Base-by-base conservation (phyloP, 2,888 invertebrate genomes). In the Pristionchus japonicus region DNA sequence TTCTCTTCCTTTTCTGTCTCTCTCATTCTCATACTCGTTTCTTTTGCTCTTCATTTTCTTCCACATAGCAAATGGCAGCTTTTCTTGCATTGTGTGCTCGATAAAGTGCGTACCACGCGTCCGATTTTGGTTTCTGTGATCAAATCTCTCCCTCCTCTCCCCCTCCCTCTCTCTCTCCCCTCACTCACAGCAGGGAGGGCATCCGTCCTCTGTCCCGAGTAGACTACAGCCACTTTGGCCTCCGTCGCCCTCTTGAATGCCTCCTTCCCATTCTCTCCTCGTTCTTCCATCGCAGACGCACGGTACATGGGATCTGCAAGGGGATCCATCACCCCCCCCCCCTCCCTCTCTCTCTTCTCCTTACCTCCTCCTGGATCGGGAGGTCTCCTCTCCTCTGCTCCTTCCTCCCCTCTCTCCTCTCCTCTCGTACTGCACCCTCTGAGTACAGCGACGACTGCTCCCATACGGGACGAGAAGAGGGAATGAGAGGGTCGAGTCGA, bases 211-310 rank as follows among this genome's bases (percentile, higher is more conserved):
- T 86, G 84, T 23, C 43, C n/a, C 37, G 89, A 77, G 88, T 87
- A 90, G 43, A 91, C 83, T 40, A 91, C 89, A 4, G 89, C 90
- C 13, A 89, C 87, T 87, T 90, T 91, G 20, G 91, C 82, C 47
- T 84, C 70, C 6, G 90, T 80, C n/a, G 88, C 86, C 34, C 83
- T 40, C 87, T 89, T 89, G 74, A 91, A 70, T 20, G 90, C 89
- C 11, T 91, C 90, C 40, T 85, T 85, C 43, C 11, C 85, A 61
- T 61, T 61, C n/a, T 64, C 61, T 64, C 85, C 85, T 85, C 34
- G 20, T 34, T 83, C 82, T 27, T 77, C 77, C 77, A 77, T 77
- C 13, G 9, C 77, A 23, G 80, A 83, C 23, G 27, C 31, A 27
- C 82, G 82, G 27, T 83, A 83, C 82, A 83, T 83, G 7, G 82